Percentiles rank a stretch among this genome's conserved stretches.
phyloP scores from a whole-genome alignment of 2,888 invertebrate genomes.

The Pammene fasciana region DNA sequence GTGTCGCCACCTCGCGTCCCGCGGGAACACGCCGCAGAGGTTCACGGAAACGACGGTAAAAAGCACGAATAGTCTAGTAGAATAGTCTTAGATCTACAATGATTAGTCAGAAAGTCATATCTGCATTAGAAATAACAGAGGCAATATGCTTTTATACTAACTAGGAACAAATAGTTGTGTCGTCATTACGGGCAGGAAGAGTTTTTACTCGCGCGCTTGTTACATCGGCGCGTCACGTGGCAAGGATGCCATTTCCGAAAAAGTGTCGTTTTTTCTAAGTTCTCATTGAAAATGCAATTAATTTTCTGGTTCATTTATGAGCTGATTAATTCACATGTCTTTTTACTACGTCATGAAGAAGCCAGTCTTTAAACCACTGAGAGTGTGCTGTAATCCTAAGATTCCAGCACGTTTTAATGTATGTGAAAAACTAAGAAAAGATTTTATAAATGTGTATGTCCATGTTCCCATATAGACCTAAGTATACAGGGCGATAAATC shows the following conservation, averaged over 20 bases:
- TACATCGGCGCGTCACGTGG: slow-evolving; percentile 37
- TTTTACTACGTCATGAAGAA: slow-evolving; percentile 1
- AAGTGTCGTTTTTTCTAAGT: slow-evolving; percentile 19
- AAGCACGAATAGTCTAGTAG: slow-evolving; percentile 14
- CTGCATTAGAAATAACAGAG: not conserved
- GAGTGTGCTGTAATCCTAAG: slow-evolving; percentile 1
- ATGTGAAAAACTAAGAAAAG: not conserved
- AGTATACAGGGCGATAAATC: too few species aligned
- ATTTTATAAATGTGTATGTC: too few species aligned
- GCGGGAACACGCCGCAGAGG: slow-evolving; percentile 28
- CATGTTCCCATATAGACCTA: too few species aligned
- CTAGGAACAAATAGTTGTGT: slow-evolving; percentile 1
- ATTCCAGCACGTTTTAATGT: not conserved
- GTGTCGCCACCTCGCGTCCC: slow-evolving; percentile 37
- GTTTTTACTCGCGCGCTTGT: slow-evolving; percentile 28
- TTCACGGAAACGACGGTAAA: slow-evolving; percentile 29
- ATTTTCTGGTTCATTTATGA: slow-evolving; percentile 27
- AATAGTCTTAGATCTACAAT: slow-evolving; percentile 26
- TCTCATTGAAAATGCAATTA: slow-evolving; percentile 27
- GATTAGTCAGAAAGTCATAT: not conserved
- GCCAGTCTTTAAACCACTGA: slow-evolving; percentile 7
- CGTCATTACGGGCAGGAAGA: slow-evolving; percentile 30
- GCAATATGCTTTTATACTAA: slow-evolving; percentile 3
- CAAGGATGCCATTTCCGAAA: slow-evolving; percentile 34
- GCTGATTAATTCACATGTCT: slow-evolving; percentile 4